These are phyloP conservation scores for Scarus forsteni DNA, from an alignment of 2,797 vertebrate species.

Conservation along the genomic window DNA sequence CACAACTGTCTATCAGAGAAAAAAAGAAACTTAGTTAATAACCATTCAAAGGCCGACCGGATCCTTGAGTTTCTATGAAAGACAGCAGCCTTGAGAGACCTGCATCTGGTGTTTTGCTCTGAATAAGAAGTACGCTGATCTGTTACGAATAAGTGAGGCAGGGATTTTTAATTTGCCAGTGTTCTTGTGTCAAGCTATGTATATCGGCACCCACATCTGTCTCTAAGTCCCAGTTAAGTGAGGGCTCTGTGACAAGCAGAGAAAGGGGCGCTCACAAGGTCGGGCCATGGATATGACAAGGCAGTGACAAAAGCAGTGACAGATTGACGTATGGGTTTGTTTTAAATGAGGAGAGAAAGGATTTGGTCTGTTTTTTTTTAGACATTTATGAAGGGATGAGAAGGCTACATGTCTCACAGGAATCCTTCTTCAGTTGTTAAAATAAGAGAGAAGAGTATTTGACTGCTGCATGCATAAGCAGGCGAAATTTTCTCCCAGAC, in stretches of 20 bases:
- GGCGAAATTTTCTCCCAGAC: constrained; percentile 53
- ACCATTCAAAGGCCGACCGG: constrained; percentile 31
- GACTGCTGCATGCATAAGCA: constrained; percentile 62
- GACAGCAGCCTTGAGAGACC: constrained; percentile 53
- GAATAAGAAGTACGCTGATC: constrained; percentile 54
- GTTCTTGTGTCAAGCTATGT: constrained; percentile 50
- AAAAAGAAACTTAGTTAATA: constrained; percentile 57
- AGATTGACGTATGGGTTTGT: constrained; percentile 68
- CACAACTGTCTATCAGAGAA: constrained; percentile 55
- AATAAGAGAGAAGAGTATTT: constrained; percentile 40
- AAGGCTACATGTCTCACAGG: constrained; percentile 47
- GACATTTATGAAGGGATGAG: constrained; percentile 49
- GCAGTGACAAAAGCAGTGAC: constrained; percentile 60
- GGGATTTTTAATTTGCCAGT: constrained; percentile 65
- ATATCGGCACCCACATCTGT: constrained; percentile 45
- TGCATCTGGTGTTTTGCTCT: constrained; percentile 39
- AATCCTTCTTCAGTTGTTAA: constrained; percentile 41
- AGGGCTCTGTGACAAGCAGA: constrained; percentile 69
- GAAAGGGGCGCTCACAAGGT: constrained; percentile 55
- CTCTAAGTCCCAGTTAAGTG: constrained; percentile 56
- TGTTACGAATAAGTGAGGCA: constrained; percentile 45
- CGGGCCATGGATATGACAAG: constrained; percentile 54
- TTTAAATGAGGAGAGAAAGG: constrained; percentile 66
- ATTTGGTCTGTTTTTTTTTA: constrained; percentile 40
- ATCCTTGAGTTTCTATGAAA: constrained; percentile 58